Evolutionary conservation across 1,140 invertebrate species (phyloP).

Genomic region (Harlomillsia oculata): DNA sequence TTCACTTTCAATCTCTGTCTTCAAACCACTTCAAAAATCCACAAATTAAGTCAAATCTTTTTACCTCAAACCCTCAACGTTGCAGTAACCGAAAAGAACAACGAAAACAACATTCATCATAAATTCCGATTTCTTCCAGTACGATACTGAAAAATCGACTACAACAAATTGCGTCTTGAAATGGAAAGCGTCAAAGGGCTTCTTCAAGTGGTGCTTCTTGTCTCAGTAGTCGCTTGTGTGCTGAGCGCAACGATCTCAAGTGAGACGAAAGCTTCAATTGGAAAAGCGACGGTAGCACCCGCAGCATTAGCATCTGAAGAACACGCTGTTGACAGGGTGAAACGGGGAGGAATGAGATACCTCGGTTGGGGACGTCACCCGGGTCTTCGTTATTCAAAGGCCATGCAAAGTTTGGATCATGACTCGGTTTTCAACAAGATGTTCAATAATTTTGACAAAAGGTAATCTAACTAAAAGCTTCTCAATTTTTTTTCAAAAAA

Average conservation of each 20-base stretch:
- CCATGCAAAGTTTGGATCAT: constrained; percentile 4
- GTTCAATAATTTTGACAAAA: constrained; percentile 20
- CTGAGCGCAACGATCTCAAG: constrained; percentile 4
- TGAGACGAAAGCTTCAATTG: too few relatives aligned
- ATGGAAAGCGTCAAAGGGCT: constrained; percentile 13
- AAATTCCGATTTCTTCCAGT: too few relatives aligned
- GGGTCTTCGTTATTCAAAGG: constrained; percentile 13
- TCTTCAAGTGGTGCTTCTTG: constrained; percentile 5
- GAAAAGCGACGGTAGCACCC: not conserved
- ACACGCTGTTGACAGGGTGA: too few relatives aligned
- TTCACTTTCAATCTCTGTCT: too few relatives aligned
- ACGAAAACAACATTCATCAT: too few relatives aligned
- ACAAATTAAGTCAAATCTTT: too few relatives aligned
- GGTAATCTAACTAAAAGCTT: constrained; percentile 6
- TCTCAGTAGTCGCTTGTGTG: constrained; percentile 7
- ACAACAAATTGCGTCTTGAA: too few relatives aligned
- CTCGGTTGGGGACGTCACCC: constrained; percentile 23
- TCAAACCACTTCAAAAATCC: too few relatives aligned
- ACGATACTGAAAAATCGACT: too few relatives aligned
- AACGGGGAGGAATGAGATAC: constrained; percentile 2
- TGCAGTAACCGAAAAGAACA: too few relatives aligned
- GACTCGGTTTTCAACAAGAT: constrained; percentile 21
- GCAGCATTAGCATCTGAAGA: too few relatives aligned
- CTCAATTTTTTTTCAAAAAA: not conserved
- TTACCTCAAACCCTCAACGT: too few relatives aligned